These are phyloP conservation scores for Anoura caudifer DNA, from an alignment of 2,113 vertebrate species.

Conservation along the genomic window DNA sequence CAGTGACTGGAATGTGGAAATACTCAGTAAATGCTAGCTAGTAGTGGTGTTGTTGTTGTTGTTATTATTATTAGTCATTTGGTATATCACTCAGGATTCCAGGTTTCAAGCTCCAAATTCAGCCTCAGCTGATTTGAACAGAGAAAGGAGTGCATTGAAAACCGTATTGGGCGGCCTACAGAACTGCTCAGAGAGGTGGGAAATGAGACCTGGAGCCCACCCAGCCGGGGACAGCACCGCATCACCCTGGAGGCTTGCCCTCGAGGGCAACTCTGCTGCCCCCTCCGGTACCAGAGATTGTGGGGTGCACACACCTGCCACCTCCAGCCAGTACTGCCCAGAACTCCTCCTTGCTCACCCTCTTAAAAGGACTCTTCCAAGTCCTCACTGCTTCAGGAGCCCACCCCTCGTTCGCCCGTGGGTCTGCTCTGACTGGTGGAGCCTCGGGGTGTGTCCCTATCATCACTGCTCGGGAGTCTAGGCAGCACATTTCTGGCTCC, in stretches of 20 bases:
- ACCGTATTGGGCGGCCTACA: neutral
- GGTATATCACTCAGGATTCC: neutral
- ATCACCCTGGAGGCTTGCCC: neutral
- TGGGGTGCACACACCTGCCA: accelerated
- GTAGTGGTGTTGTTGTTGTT: neutral
- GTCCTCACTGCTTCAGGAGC: neutral
- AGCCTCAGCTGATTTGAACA: neutral
- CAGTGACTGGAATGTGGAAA: neutral
- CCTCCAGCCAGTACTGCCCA: neutral
- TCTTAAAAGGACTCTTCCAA: neutral
- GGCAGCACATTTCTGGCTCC: neutral
- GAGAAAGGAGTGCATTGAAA: neutral
- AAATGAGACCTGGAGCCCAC: neutral
- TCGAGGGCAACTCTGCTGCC: neutral
- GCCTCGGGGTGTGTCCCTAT: neutral
- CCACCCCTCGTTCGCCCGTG: neutral
- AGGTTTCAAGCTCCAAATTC: neutral
- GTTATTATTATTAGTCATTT: neutral
- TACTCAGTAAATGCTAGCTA: neutral
- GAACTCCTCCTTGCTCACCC: neutral
- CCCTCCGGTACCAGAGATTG: neutral
- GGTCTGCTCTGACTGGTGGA: neutral
- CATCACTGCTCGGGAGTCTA: neutral
- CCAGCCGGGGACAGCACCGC: neutral
- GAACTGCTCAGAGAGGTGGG: neutral